Percentiles rank a stretch among this genome's conserved stretches.
Evolutionary conservation across 2,113 vertebrate species (phyloP).

Genomic region (Macaca nemestrina): DNA sequence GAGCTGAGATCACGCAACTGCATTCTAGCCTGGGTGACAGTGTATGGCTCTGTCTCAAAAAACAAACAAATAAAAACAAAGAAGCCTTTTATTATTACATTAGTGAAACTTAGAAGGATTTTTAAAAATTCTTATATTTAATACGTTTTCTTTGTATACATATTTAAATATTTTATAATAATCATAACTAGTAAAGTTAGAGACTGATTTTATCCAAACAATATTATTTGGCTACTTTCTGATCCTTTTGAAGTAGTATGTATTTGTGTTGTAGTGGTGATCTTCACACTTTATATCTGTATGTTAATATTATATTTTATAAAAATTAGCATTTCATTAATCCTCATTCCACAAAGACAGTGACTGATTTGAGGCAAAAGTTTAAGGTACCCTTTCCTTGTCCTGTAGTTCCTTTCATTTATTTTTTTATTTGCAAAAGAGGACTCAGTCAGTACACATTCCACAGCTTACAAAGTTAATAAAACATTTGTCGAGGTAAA

Average conservation of each 20-base stretch:
- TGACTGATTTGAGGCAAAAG: background rate
- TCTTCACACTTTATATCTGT: background rate
- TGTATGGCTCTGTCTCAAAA: too few relatives aligned
- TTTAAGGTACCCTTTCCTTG: background rate
- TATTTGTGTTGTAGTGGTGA: background rate
- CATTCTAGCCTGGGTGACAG: too few relatives aligned
- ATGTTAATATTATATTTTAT: background rate
- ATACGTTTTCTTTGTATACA: background rate
- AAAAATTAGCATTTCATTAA: slow-evolving; percentile 14
- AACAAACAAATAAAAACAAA: background rate
- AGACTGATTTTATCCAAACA: background rate
- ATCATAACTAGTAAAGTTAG: background rate
- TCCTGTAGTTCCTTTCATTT: background rate
- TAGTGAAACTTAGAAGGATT: background rate
- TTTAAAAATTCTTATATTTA: background rate
- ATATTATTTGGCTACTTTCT: background rate
- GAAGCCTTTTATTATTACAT: background rate
- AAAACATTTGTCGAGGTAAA: slow-evolving; percentile 71
- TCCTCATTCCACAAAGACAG: background rate
- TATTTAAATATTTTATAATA: background rate
- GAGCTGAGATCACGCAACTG: too few relatives aligned
- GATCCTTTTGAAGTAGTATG: background rate
- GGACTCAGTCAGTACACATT: slow-evolving; percentile 46
- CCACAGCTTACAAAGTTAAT: slow-evolving; percentile 62
- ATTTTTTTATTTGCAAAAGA: slow-evolving; percentile 54